phyloP scores from a whole-genome alignment of 2,113 vertebrate species.

The Paedocypris sp. region DNA sequence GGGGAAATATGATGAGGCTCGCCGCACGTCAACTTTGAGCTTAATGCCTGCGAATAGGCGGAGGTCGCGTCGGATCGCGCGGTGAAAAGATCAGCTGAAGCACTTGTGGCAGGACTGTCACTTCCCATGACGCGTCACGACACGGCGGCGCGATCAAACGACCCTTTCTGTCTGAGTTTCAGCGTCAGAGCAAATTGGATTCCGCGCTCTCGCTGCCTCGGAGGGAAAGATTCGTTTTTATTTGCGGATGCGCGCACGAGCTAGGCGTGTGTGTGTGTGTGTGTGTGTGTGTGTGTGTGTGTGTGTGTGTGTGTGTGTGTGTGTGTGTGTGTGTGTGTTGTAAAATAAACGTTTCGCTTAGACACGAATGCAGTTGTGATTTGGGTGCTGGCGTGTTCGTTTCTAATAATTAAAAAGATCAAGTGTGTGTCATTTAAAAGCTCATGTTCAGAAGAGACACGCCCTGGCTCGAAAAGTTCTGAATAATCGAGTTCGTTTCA shows the following conservation, averaged over 20 bases:
- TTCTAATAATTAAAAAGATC: no score
- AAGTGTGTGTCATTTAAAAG: no score
- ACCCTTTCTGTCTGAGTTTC: slow-evolving; percentile 98
- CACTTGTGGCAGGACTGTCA: slow-evolving; percentile 99
- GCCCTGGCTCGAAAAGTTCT: no score
- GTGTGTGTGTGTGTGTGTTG: no score
- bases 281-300: no score
- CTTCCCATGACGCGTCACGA: slow-evolving; percentile 99
- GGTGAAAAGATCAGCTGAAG: slow-evolving; percentile 99
- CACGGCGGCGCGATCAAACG: slow-evolving; percentile 98
- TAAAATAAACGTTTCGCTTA: no score
- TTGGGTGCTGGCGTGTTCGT: no score
- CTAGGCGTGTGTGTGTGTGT: slow-evolving; percentile 45
- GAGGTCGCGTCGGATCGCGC: slow-evolving; percentile 99
- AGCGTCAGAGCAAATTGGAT: slow-evolving; percentile 90
- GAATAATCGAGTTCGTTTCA: no score
- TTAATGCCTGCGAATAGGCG: slow-evolving; percentile 99
- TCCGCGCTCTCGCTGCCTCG: slow-evolving; percentile 79
- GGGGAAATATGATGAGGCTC: slow-evolving; percentile 99
- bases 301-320: no score
- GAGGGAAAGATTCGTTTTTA: slow-evolving; percentile 78
- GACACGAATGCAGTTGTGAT: no score
- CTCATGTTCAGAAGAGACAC: no score
- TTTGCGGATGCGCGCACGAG: slow-evolving; percentile 63
- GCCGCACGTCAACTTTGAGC: slow-evolving; percentile 99